Percentiles rank a stretch among this genome's conserved stretches.
Evolutionary conservation across 2,888 invertebrate species (phyloP).

Genomic region (Torymus tubicola): DNA sequence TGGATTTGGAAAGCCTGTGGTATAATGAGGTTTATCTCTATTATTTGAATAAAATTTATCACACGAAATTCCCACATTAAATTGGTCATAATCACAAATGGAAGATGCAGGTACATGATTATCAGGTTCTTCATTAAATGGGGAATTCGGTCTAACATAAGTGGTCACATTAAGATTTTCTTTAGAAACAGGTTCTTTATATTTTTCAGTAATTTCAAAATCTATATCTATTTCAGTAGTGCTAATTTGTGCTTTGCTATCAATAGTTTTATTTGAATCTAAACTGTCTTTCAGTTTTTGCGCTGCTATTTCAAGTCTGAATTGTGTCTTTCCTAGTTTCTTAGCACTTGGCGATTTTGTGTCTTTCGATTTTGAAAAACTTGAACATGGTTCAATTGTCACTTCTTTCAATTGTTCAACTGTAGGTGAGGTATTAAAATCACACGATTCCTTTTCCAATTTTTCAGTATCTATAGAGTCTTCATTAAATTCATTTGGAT

Average conservation of each 20-base stretch:
- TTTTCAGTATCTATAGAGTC: too few species aligned
- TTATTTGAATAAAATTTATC: constrained; percentile 36
- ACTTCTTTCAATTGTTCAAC: constrained; percentile 50
- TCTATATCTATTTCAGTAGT: not conserved
- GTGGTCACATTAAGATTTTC: constrained; percentile 10
- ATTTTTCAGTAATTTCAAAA: not conserved
- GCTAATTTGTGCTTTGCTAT: not conserved
- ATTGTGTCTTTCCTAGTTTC: constrained; percentile 15
- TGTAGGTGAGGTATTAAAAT: constrained; percentile 23
- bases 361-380: constrained; percentile 29
- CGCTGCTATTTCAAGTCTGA: constrained; percentile 31
- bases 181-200: not conserved
- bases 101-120: constrained; percentile 24
- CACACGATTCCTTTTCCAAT: too few species aligned
- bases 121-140: constrained; percentile 32
- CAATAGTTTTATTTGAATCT: not conserved
- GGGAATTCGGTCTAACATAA: constrained; percentile 12
- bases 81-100: constrained; percentile 48
- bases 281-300: constrained; percentile 26
- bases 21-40: constrained; percentile 62
- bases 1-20: constrained; percentile 71
- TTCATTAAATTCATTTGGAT: constrained; percentile 13
- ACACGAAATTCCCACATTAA: constrained; percentile 51
- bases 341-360: not conserved
- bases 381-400: constrained; percentile 48